A percentile compares a stretch with the other conserved stretches of the same genome.
Evolutionary conservation across 2,797 vertebrate genomes (phyloP).

Genomic region (Austrolebias charrua): DNA sequence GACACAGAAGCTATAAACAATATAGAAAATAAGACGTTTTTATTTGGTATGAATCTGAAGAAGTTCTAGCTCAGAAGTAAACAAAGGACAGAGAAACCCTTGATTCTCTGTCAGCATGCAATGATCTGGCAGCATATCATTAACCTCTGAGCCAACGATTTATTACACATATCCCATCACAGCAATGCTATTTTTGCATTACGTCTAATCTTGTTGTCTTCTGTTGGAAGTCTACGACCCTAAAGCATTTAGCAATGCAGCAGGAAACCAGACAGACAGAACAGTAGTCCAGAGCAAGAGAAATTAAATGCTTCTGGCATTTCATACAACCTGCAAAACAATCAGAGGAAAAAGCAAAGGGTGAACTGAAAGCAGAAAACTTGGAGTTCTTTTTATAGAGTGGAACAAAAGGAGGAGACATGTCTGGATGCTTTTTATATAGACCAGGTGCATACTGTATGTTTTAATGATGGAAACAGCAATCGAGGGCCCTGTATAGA

Average conservation of each 20-base stretch:
- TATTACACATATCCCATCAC: constrained; percentile 25
- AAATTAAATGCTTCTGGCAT: constrained; percentile 67
- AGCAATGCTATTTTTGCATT: constrained; percentile 20
- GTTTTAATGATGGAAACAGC: neutral
- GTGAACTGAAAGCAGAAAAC: constrained; percentile 21
- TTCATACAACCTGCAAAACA: constrained; percentile 50
- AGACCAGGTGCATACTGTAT: neutral
- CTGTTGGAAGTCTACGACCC: constrained; percentile 32
- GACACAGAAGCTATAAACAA: neutral
- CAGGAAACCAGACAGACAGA: constrained; percentile 30
- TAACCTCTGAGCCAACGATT: constrained; percentile 21
- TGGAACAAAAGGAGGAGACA: neutral
- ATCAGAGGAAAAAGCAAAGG: constrained; percentile 42
- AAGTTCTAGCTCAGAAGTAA: constrained; percentile 6
- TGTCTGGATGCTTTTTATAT: constrained; percentile 10
- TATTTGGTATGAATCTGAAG: constrained; percentile 10
- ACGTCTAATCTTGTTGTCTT: constrained; percentile 47
- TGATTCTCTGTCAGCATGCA: neutral
- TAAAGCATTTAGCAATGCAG: constrained; percentile 28
- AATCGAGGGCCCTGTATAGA: neutral
- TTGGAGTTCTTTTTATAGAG: constrained; percentile 17
- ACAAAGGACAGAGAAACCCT: neutral
- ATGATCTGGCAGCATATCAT: constrained; percentile 8
- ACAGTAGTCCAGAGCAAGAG: constrained; percentile 43
- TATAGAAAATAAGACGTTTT: neutral